Conservation (phyloP, 2,113 vertebrate species). For the Anthoscopus minutus region DNA sequence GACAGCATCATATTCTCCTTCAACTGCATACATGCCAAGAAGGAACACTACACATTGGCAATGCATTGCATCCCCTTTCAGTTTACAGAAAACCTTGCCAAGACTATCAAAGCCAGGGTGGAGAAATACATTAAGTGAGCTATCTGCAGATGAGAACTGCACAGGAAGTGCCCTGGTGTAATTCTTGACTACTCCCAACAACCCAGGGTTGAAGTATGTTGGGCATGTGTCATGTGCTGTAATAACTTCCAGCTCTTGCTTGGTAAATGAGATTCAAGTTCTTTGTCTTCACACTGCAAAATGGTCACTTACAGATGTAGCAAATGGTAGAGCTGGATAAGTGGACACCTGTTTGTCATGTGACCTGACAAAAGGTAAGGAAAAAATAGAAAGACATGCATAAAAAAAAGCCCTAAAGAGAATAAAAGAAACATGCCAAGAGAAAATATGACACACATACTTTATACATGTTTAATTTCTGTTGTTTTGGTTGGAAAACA, state of each 20-base stretch:
- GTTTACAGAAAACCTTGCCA: neutral
- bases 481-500: slow-evolving; percentile 82
- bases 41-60: neutral
- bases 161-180: neutral
- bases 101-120: neutral
- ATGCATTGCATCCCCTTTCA: neutral
- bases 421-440: slow-evolving; percentile 67
- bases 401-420: neutral
- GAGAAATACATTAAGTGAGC: neutral
- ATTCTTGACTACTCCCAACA: neutral
- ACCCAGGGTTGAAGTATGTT: neutral
- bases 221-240: neutral
- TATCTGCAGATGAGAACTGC: neutral
- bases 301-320: slow-evolving; percentile 3
- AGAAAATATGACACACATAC: slow-evolving; percentile 65
- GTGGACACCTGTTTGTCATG: slow-evolving; percentile 44
- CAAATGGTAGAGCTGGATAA: neutral
- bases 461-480: slow-evolving; percentile 81
- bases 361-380: slow-evolving; percentile 26
- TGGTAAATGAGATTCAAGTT: neutral
- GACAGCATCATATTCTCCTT: neutral
- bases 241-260: neutral
- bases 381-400: neutral
- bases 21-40: neutral
- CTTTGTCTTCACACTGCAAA: neutral